Evolutionary conservation across 2,797 vertebrate species (phyloP).

Genomic region (Cryptoblepharus egeriae): DNA sequence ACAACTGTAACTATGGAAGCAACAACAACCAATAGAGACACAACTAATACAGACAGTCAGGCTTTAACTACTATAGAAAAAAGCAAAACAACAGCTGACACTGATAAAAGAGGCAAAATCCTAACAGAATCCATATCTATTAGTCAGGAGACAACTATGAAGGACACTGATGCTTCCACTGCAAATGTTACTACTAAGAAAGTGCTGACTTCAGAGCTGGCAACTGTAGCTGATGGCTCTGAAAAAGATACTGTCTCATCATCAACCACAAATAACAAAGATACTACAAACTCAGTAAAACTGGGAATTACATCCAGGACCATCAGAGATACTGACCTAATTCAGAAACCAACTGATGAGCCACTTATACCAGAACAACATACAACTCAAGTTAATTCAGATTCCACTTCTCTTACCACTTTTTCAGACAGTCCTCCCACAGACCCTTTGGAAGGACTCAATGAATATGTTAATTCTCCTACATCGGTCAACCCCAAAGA

Average conservation of each 20-base stretch:
- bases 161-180: slow-evolving; percentile 7
- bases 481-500: slow-evolving; percentile 14
- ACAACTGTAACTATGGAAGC: not conserved
- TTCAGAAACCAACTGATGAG: not conserved
- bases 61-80: not conserved
- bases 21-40: not conserved
- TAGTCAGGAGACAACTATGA: slow-evolving; percentile 20
- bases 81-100: not conserved
- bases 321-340: not conserved
- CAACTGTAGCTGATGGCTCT: slow-evolving; percentile 59
- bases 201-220: slow-evolving; percentile 19
- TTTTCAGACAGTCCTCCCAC: slow-evolving; percentile 33
- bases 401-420: slow-evolving; percentile 12
- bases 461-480: not conserved
- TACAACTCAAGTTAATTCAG: slow-evolving; percentile 4
- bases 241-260: slow-evolving; percentile 28
- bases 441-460: not conserved
- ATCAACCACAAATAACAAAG: not conserved
- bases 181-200: slow-evolving; percentile 48
- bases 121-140: slow-evolving; percentile 18
- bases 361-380: slow-evolving; percentile 8
- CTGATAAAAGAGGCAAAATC: too few relatives aligned
- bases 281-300: not conserved
- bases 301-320: slow-evolving; percentile 3
- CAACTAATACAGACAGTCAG: not conserved